Conservation (phyloP, 2,888 invertebrate genomes). For the Cephus spinipes region DNA sequence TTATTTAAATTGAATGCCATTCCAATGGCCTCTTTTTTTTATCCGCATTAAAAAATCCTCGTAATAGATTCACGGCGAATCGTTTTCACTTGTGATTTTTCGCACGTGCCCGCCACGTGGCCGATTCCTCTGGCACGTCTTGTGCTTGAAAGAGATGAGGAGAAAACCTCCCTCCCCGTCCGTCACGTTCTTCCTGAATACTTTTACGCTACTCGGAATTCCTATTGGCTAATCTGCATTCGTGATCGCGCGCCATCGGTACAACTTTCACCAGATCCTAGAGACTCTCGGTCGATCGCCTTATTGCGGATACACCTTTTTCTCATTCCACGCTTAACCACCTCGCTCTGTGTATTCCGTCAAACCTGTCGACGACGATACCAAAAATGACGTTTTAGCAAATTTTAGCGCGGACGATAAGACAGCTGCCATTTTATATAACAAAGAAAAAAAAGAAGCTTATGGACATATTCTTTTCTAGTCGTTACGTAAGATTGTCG, state of each 20-base stretch:
- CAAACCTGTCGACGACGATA: background rate
- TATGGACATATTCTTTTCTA: too few species aligned
- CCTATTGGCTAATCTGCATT: constrained; percentile 16
- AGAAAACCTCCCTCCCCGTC: background rate
- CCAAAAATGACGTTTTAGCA: background rate
- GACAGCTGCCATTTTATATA: too few species aligned
- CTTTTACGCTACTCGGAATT: constrained; percentile 15
- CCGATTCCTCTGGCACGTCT: background rate
- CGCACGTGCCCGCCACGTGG: background rate
- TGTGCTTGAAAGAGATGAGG: background rate
- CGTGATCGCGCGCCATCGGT: constrained; percentile 6
- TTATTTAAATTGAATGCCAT: background rate
- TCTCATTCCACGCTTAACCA: too few species aligned
- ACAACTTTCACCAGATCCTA: constrained; percentile 9
- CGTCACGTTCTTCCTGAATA: background rate
- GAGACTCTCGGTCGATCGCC: background rate
- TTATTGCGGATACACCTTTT: background rate
- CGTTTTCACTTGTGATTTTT: background rate
- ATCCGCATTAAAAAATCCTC: background rate
- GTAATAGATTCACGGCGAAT: background rate
- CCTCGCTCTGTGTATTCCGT: too few species aligned
- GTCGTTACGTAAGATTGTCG: too few species aligned
- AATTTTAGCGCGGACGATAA: background rate
- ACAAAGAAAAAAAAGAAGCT: too few species aligned
- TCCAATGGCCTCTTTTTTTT: background rate